Conservation (phyloP, 2,797 vertebrate genomes). For the Phalloptychus januarius region DNA sequence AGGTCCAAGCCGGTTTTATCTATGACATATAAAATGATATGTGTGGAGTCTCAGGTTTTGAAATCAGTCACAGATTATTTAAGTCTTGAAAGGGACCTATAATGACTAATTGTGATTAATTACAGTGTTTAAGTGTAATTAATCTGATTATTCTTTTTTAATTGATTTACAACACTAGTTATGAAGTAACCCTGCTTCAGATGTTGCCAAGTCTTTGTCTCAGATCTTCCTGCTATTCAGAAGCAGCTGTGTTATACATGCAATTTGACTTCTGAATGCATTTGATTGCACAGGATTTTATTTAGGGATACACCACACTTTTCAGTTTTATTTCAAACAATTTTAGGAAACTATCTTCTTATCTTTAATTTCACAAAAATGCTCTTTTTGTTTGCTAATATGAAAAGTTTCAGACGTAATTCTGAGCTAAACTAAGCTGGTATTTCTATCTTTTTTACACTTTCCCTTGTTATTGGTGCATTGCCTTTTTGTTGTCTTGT, state of each 20-base stretch:
- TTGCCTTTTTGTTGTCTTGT: conserved; percentile 64
- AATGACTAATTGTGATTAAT: too few relatives aligned
- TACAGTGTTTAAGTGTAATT: too few relatives aligned
- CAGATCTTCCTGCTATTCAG: not conserved
- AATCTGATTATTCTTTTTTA: too few relatives aligned
- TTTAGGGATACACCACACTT: not conserved
- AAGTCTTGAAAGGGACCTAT: too few relatives aligned
- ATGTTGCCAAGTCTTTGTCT: not conserved
- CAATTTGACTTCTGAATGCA: not conserved
- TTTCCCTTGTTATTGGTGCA: conserved; percentile 49
- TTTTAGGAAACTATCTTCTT: not conserved
- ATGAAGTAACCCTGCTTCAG: not conserved
- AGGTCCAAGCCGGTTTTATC: too few relatives aligned
- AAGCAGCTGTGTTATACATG: not conserved
- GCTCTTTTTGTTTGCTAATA: not conserved
- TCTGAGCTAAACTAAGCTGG: conserved; percentile 42
- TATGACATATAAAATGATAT: too few relatives aligned
- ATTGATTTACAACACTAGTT: not conserved
- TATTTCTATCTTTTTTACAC: conserved; percentile 49
- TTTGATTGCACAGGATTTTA: not conserved
- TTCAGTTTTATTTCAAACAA: not conserved
- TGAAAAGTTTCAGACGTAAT: conserved; percentile 17
- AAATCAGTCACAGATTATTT: too few relatives aligned
- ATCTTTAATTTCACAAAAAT: not conserved
- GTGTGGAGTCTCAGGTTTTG: too few relatives aligned